A percentile compares a stretch with the other conserved stretches of the same genome.
Evolutionary conservation across 2,113 vertebrate species (phyloP).

Genomic region (Spilogale gracilis): DNA sequence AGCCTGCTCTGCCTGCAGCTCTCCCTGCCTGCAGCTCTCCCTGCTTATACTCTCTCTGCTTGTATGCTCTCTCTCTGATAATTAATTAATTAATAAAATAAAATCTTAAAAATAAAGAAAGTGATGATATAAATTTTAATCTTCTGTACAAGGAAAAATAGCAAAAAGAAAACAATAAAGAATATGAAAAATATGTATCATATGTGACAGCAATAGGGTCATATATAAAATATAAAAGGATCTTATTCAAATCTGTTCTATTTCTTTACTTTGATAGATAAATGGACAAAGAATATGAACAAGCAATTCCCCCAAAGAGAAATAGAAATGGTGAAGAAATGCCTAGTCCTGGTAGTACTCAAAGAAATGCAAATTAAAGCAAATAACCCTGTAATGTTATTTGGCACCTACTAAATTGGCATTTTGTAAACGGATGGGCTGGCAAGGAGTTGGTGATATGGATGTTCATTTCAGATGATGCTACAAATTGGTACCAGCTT

Average conservation of each 20-base stretch:
- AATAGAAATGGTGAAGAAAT: slow-evolving; percentile 50
- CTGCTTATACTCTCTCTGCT: too few relatives aligned
- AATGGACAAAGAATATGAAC: slow-evolving; percentile 27
- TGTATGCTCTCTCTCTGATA: too few relatives aligned
- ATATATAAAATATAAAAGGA: slow-evolving; percentile 51
- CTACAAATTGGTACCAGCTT: neutral
- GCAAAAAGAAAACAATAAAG: slow-evolving; percentile 42
- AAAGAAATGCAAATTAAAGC: slow-evolving; percentile 60
- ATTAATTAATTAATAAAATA: too few relatives aligned
- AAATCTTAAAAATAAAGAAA: too few relatives aligned
- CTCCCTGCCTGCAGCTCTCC: too few relatives aligned
- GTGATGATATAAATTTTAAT: slow-evolving; percentile 10
- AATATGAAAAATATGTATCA: slow-evolving; percentile 46
- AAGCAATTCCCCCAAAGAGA: slow-evolving; percentile 27
- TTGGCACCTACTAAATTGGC: slow-evolving; percentile 48
- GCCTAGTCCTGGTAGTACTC: neutral
- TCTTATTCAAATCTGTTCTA: slow-evolving; percentile 62
- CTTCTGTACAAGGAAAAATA: slow-evolving; percentile 36
- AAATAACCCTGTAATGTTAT: slow-evolving; percentile 61
- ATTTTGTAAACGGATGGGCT: slow-evolving; percentile 30
- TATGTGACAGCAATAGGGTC: neutral
- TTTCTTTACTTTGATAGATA: slow-evolving; percentile 39
- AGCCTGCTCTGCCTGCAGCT: too few relatives aligned
- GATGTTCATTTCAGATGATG: neutral
- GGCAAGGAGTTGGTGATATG: slow-evolving; percentile 17